Conservation (phyloP, 2,797 vertebrate species). For the Takifugu rubripes region DNA sequence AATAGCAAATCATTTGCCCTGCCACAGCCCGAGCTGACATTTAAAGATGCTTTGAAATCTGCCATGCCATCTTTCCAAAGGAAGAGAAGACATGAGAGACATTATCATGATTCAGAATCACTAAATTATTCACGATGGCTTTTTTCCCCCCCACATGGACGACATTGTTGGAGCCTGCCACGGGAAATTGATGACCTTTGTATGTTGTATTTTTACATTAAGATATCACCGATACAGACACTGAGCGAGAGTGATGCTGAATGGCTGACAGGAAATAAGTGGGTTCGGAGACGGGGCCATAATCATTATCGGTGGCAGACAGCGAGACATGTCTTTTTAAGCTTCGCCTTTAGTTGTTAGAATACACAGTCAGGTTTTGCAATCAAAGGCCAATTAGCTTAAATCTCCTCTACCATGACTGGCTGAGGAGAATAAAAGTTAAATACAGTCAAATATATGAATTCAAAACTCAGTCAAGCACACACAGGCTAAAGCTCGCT, state of each 20-base stretch:
- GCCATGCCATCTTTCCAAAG: conserved; percentile 16
- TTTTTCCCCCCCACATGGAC: conserved; percentile 24
- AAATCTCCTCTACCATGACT: conserved; percentile 5
- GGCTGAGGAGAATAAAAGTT: conserved; percentile 12
- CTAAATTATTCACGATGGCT: conserved; percentile 47
- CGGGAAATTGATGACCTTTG: conserved; percentile 49
- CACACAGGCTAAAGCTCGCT: conserved; percentile 40
- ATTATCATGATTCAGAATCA: conserved; percentile 34
- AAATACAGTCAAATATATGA: conserved; percentile 30
- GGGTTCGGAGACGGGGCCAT: background rate
- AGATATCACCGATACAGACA: conserved; percentile 21
- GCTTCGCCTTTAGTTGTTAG: too few species aligned
- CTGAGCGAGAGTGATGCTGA: conserved; percentile 15
- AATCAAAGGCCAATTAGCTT: conserved; percentile 20
- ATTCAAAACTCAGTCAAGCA: conserved; percentile 34
- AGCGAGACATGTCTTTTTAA: background rate
- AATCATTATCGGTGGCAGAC: conserved; percentile 5
- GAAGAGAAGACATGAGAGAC: conserved; percentile 24
- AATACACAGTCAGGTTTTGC: conserved; percentile 1
- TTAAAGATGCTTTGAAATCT: conserved; percentile 34
- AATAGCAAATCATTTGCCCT: conserved; percentile 30
- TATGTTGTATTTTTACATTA: conserved; percentile 27
- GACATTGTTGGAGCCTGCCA: conserved; percentile 30
- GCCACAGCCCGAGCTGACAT: conserved; percentile 32
- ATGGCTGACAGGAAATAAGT: background rate